Evolutionary conservation across 2,113 vertebrate species (phyloP).

Genomic region (Stigmatopora nigra): DNA sequence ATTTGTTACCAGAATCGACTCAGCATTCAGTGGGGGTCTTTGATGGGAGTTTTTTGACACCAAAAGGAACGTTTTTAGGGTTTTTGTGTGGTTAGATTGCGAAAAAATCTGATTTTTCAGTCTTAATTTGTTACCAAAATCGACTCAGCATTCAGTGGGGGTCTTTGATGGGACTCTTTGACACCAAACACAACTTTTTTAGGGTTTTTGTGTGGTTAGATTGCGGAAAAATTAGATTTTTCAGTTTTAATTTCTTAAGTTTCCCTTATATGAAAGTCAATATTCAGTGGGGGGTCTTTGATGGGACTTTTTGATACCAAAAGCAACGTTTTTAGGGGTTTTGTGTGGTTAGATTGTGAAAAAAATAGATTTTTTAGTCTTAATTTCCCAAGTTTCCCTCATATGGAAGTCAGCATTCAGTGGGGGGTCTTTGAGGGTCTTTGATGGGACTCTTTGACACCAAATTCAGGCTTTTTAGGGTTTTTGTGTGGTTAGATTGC

Average conservation of each 20-base stretch:
- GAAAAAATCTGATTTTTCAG: no score
- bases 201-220: not conserved
- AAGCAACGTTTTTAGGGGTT: not conserved
- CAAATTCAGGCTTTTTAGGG: not conserved
- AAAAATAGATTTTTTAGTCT: no score
- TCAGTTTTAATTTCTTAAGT: no score
- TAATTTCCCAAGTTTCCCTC: no score
- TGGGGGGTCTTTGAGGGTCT: no score
- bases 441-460: not conserved
- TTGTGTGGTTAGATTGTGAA: no score
- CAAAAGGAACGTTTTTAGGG: not conserved
- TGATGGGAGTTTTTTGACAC: not conserved
- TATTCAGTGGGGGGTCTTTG: not conserved
- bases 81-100: not conserved
- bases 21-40: not conserved
- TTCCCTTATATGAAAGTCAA: no score
- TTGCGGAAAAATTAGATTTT: no score
- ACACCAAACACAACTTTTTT: not conserved
- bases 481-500: not conserved
- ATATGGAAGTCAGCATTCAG: no score
- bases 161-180: not conserved
- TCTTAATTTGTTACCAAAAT: no score
- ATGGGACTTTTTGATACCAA: not conserved
- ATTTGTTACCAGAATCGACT: no score
- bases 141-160: not conserved